Conservation (phyloP, 2,888 invertebrate species). For the Erannis defoliaria region DNA sequence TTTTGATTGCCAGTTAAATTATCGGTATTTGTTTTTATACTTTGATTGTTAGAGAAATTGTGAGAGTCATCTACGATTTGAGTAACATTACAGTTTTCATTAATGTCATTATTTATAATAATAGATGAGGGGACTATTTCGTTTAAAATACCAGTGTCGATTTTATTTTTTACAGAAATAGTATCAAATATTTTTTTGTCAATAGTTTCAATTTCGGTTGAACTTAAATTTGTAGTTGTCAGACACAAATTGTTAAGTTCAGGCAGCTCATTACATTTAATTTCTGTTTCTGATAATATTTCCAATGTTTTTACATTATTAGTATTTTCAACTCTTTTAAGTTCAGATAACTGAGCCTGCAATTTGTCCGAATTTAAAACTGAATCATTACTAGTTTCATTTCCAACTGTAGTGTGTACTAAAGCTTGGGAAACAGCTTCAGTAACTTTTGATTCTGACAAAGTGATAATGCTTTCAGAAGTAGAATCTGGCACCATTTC, state of each 20-base stretch:
- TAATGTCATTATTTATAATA: constrained; percentile 20
- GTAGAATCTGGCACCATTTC: constrained; percentile 3
- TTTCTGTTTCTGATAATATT: neutral
- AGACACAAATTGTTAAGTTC: neutral
- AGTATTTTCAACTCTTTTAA: constrained; percentile 4
- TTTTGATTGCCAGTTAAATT: neutral
- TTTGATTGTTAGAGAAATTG: neutral
- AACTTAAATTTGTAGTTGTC: constrained; percentile 11
- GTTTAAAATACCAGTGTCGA: neutral
- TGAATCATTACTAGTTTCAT: neutral
- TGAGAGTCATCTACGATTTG: constrained; percentile 27
- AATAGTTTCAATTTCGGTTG: constrained; percentile 5
- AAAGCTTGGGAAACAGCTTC: neutral
- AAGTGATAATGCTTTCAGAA: constrained; percentile 9
- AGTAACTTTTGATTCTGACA: neutral
- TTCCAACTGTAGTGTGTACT: neutral
- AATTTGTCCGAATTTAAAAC: neutral
- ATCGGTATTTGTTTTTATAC: neutral
- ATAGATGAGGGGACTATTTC: constrained; percentile 3
- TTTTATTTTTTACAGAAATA: constrained; percentile 9
- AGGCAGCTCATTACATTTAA: neutral
- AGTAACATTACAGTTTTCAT: constrained; percentile 18
- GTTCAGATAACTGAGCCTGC: neutral
- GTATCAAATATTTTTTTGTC: neutral
- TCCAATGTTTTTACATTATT: neutral